These are phyloP conservation scores for Pinna nobilis DNA, from an alignment of 1,140 invertebrate species.

Conservation along the genomic window DNA sequence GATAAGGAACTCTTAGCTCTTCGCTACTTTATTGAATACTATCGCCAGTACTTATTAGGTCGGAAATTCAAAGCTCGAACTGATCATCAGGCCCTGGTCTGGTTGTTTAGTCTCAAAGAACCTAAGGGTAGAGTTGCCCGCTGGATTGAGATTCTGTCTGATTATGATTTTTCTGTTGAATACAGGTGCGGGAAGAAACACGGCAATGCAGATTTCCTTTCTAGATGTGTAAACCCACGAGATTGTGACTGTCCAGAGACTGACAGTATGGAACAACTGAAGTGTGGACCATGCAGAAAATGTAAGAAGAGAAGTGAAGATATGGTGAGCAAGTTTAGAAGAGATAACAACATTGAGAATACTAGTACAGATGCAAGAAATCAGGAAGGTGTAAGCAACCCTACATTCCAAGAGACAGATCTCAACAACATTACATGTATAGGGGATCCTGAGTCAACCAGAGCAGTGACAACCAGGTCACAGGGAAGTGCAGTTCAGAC, in stretches of 20 bases:
- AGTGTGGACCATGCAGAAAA: slow-evolving; percentile 24
- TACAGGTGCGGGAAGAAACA: slow-evolving; percentile 51
- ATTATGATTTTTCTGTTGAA: slow-evolving; percentile 54
- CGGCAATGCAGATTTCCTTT: slow-evolving; percentile 57
- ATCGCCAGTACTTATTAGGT: slow-evolving; percentile 51
- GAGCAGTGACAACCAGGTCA: too few relatives aligned
- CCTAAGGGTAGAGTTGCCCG: slow-evolving; percentile 49
- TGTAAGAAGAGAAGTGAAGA: slow-evolving; percentile 20
- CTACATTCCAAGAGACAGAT: too few relatives aligned
- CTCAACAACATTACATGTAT: too few relatives aligned
- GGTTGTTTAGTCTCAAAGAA: slow-evolving; percentile 40
- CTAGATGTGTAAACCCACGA: slow-evolving; percentile 1
- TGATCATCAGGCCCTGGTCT: slow-evolving; percentile 54
- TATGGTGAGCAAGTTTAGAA: too few relatives aligned
- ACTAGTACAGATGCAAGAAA: too few relatives aligned
- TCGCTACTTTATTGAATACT: slow-evolving; percentile 38
- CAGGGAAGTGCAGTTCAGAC: too few relatives aligned
- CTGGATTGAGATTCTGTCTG: slow-evolving; percentile 55
- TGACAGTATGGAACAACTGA: neutral
- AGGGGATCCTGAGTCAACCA: too few relatives aligned
- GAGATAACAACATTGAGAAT: too few relatives aligned
- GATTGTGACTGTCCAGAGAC: neutral
- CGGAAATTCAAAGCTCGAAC: slow-evolving; percentile 44
- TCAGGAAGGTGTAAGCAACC: too few relatives aligned
- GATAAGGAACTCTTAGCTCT: slow-evolving; percentile 53